Percentiles rank a stretch among this genome's conserved stretches.
These are phyloP conservation scores for Periophthalmodon schlosseri DNA, from an alignment of 2,113 vertebrate species.

Conservation along the genomic window DNA sequence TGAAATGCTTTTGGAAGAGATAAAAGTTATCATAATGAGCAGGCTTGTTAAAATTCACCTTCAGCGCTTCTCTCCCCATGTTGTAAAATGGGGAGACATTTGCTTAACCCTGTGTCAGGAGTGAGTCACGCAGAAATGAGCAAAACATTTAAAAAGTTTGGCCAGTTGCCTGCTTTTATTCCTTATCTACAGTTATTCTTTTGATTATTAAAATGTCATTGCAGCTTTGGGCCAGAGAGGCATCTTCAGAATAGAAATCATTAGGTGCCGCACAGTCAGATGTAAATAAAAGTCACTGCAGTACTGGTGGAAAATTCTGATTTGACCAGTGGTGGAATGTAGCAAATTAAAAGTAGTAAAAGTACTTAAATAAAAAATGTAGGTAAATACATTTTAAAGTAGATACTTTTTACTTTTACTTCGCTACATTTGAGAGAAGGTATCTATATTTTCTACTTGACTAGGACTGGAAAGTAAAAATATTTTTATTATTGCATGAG, in stretches of 20 bases:
- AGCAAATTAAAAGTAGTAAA: no score
- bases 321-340: no score
- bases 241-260: background rate
- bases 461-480: no score
- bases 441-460: no score
- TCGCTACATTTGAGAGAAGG: no score
- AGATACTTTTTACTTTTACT: no score
- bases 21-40: constrained; percentile 9
- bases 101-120: constrained; percentile 26
- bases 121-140: background rate
- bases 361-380: no score
- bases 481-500: no score
- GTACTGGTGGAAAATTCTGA: no score
- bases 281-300: no score
- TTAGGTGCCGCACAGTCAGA: background rate
- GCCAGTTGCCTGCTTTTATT: background rate
- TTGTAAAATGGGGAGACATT: constrained; percentile 36
- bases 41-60: constrained; percentile 1
- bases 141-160: background rate
- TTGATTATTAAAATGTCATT: background rate
- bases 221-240: background rate
- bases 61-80: constrained; percentile 1
- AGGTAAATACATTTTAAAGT: no score
- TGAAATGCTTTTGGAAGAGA: background rate
- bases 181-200: background rate